A percentile compares a stretch with the other conserved stretches of the same genome.
These are phyloP conservation scores for Gavialis gangeticus DNA, from an alignment of 2,113 vertebrate genomes.

Conservation along the genomic window DNA sequence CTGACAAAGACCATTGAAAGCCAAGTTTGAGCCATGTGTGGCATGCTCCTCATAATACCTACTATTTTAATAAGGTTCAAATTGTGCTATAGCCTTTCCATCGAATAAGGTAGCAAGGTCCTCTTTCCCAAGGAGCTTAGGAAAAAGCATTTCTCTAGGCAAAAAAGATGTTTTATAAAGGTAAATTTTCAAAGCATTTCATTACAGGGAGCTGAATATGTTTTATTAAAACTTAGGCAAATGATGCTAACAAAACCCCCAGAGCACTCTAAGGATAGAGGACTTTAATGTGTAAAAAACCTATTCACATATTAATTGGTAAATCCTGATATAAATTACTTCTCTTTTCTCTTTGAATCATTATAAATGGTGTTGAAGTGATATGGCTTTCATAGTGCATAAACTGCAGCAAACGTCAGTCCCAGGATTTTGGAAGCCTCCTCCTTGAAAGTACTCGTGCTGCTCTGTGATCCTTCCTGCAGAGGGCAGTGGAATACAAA, in stretches of 20 bases:
- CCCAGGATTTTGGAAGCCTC: fast-evolving
- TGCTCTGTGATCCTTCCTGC: not conserved
- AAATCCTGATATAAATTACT: not conserved
- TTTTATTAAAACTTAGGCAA: not conserved
- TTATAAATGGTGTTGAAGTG: fast-evolving
- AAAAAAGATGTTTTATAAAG: not conserved
- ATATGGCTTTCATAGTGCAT: fast-evolving
- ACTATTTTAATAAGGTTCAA: not conserved
- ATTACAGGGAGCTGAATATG: not conserved
- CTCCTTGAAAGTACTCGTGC: fast-evolving
- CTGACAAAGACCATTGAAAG: not conserved
- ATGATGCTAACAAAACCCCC: not conserved
- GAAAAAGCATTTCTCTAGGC: not conserved
- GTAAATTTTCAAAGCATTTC: not conserved
- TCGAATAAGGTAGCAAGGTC: not conserved
- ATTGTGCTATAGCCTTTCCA: not conserved
- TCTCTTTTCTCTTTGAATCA: fast-evolving
- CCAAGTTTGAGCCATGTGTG: fast-evolving
- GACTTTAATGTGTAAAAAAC: not conserved
- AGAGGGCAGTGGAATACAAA: constrained; percentile 76
- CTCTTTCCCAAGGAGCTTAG: not conserved
- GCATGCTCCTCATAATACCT: not conserved
- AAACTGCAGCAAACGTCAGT: fast-evolving
- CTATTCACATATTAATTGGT: not conserved
- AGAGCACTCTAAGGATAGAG: not conserved